phyloP scores from a whole-genome alignment of 2,888 invertebrate genomes.

The Pyrrhia umbra region DNA sequence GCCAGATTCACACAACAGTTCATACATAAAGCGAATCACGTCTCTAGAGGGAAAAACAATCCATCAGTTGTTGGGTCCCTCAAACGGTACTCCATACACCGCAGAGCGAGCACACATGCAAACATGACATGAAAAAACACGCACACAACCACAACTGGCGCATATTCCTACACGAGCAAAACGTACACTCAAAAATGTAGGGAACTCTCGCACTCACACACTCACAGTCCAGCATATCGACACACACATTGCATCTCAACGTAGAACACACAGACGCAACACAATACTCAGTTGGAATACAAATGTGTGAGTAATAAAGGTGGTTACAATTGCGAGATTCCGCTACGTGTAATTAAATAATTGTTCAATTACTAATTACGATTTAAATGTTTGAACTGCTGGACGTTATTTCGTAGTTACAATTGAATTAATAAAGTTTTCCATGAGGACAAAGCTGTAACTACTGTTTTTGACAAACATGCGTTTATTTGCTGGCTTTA shows the following conservation, averaged over 20 bases:
- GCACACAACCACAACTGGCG: slow-evolving; percentile 14
- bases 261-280: slow-evolving; percentile 43
- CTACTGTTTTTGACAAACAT: not conserved
- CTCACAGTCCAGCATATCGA: slow-evolving; percentile 49
- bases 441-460: not conserved
- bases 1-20: slow-evolving; percentile 62
- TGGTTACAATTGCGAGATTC: slow-evolving; percentile 47
- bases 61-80: slow-evolving; percentile 73
- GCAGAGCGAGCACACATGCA: slow-evolving; percentile 54
- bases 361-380: slow-evolving; percentile 12
- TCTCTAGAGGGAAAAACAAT: slow-evolving; percentile 74
- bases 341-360: slow-evolving; percentile 4
- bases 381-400: slow-evolving; percentile 12
- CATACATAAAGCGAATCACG: slow-evolving; percentile 72
- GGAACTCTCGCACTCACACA: slow-evolving; percentile 38
- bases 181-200: slow-evolving; percentile 57
- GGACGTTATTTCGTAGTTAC: slow-evolving; percentile 3
- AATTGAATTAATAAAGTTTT: slow-evolving; percentile 16
- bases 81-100: slow-evolving; percentile 72
- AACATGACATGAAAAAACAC: slow-evolving; percentile 34
- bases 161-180: slow-evolving; percentile 25
- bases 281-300: slow-evolving; percentile 61
- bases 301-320: slow-evolving; percentile 61
- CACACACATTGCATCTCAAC: slow-evolving; percentile 52
- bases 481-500: slow-evolving; percentile 6